Evolutionary conservation across 2,888 invertebrate species (phyloP).

Genomic region (Diloba caeruleocephala): DNA sequence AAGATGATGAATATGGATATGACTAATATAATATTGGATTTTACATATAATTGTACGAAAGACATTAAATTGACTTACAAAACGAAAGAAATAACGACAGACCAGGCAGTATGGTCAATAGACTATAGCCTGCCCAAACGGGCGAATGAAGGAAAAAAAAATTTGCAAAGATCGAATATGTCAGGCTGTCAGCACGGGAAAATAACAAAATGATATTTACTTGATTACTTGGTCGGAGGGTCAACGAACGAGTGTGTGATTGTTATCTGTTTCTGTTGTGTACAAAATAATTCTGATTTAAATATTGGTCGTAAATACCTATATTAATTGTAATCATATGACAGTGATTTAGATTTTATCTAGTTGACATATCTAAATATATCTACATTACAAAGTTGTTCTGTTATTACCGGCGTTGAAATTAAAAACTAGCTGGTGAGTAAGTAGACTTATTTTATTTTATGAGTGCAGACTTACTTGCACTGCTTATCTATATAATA

Average conservation of each 20-base stretch:
- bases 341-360: slow-evolving; percentile 26
- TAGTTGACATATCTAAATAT: not conserved
- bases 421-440: slow-evolving; percentile 39
- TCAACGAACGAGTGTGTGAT: slow-evolving; percentile 48
- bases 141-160: too few relatives aligned
- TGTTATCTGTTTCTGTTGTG: slow-evolving; percentile 39
- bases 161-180: too few relatives aligned
- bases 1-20: too few relatives aligned
- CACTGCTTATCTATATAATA: too few relatives aligned
- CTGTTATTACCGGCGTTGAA: slow-evolving; percentile 33
- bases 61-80: too few relatives aligned
- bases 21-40: too few relatives aligned
- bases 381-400: slow-evolving; percentile 16
- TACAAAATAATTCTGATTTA: slow-evolving; percentile 30
- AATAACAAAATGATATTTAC: slow-evolving; percentile 33
- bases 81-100: too few relatives aligned
- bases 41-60: too few relatives aligned
- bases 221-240: slow-evolving; percentile 20
- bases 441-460: slow-evolving; percentile 25
- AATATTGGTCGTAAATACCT: slow-evolving; percentile 9
- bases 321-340: not conserved
- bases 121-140: too few relatives aligned
- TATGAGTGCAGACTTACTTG: too few relatives aligned
- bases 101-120: too few relatives aligned
- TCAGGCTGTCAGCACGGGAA: slow-evolving; percentile 34